These are phyloP conservation scores for Pedetes capensis DNA, from an alignment of 2,113 vertebrate genomes.

Conservation along the genomic window DNA sequence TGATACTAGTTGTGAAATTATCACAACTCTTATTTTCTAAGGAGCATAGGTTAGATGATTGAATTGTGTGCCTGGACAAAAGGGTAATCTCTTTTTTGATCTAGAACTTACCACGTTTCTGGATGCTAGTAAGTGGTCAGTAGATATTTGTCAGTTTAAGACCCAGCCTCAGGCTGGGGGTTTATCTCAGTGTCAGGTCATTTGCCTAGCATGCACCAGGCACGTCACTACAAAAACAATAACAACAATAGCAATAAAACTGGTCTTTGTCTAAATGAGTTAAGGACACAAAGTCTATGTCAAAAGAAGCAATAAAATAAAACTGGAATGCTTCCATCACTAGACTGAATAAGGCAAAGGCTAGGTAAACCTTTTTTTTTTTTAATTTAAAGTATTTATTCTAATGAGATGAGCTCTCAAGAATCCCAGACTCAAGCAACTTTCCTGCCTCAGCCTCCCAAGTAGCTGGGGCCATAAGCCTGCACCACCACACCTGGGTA, in stretches of 20 bases:
- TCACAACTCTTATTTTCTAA: background rate
- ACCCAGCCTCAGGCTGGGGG: background rate
- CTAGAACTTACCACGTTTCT: background rate
- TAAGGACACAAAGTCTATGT: background rate
- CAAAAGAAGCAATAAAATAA: background rate
- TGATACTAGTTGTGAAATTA: background rate
- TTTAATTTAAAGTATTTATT: too few relatives aligned
- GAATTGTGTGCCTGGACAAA: background rate
- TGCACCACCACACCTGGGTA: too few relatives aligned
- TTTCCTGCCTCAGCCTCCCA: too few relatives aligned
- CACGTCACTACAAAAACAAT: too few relatives aligned
- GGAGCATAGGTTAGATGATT: background rate
- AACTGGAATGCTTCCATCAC: background rate
- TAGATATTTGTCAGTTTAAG: background rate
- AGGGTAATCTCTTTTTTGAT: background rate
- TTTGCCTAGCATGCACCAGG: background rate
- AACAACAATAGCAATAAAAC: background rate
- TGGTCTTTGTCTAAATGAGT: background rate
- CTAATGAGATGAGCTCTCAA: too few relatives aligned
- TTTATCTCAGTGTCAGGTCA: too few relatives aligned
- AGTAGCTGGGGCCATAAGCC: too few relatives aligned
- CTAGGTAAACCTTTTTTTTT: background rate
- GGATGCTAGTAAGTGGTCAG: background rate
- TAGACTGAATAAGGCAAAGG: background rate
- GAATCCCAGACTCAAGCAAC: too few relatives aligned